Base-by-base conservation (phyloP, 2,113 vertebrate species). In the Corythornis madagascariensis region DNA sequence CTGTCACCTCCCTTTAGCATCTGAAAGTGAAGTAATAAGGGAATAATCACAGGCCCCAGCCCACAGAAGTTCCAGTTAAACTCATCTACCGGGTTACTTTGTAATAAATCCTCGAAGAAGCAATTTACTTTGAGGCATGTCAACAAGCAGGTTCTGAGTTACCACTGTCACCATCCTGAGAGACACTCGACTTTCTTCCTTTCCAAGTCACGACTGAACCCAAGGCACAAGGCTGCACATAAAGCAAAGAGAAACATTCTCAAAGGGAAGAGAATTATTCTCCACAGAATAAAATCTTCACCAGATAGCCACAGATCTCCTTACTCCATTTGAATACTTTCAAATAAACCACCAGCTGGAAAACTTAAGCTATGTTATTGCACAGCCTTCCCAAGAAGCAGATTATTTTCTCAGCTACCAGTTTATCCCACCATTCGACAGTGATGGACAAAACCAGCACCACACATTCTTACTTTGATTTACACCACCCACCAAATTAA, bases 361-460 rank as follows among this genome's bases (percentile, higher is more conserved):
- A 50, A 66, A 84, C 53, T 13, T 25, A 17, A 48, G 28, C 43
- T 63, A 19, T 64, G 74, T 86, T 60, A 48, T 22, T 4, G 17
- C 3, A 38, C 50, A 82, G 26, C n/a, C 53, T 86, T 72, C 57
- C 5, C 42, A 65, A 73, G 48, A 2, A 81, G 11, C 25, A 59
- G 22, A 6, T 19, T 60, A 16, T 25, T 87, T 86, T 71, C 67
- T 79, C 10, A 4, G 15, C 47, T 60, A 35, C 52, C 26, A 19
- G 2, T 50, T 90, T 29, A 81, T 48, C 65, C 45, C 65, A 61
- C 16, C 63, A 35, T 35, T 50, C 53, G 61, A 31, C 0, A 83
- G 57, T 0, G 0, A 71, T 1, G 0, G 17, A 31, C 6, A 13
- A 79, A 75, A 79, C 10, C 71, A 78, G 50, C 40, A 70, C 12